These are phyloP conservation scores for Podargus strigoides DNA, from an alignment of 2,797 vertebrate genomes.

Conservation along the genomic window DNA sequence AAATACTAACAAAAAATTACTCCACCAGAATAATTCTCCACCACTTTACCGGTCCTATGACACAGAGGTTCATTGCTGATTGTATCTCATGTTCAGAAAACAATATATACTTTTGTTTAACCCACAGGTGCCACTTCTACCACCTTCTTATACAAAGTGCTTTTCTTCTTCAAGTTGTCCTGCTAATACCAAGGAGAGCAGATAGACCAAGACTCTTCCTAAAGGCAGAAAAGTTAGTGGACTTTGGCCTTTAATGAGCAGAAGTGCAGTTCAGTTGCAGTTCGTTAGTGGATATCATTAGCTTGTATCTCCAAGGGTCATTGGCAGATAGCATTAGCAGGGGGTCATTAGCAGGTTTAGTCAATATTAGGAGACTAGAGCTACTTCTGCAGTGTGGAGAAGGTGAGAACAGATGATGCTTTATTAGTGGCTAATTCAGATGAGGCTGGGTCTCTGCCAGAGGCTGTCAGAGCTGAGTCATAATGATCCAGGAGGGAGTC, in stretches of 20 bases:
- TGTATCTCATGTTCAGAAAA: neutral
- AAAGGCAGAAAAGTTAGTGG: neutral
- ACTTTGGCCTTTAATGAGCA: conserved; percentile 30
- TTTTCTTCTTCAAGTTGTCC: neutral
- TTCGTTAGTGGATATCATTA: conserved; percentile 25
- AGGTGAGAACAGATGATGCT: neutral
- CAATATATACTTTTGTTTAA: neutral
- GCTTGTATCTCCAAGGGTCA: conserved; percentile 10
- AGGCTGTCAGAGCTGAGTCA: neutral
- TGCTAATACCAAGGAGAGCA: neutral
- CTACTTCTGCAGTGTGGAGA: neutral
- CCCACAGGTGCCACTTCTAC: neutral
- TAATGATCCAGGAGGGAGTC: neutral
- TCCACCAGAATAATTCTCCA: neutral
- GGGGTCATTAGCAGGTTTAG: conserved; percentile 21
- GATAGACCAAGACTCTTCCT: neutral
- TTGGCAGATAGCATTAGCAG: conserved; percentile 34
- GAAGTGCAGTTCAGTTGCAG: conserved; percentile 22
- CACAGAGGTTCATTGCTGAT: neutral
- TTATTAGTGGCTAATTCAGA: neutral
- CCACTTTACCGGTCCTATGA: neutral
- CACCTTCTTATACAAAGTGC: neutral
- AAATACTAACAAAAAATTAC: neutral
- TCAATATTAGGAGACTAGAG: neutral
- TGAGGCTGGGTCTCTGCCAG: neutral